Percentiles rank a stretch among this genome's conserved stretches.
Evolutionary conservation across 2,888 invertebrate genomes (phyloP).

Genomic region (Drosophila prolongata): DNA sequence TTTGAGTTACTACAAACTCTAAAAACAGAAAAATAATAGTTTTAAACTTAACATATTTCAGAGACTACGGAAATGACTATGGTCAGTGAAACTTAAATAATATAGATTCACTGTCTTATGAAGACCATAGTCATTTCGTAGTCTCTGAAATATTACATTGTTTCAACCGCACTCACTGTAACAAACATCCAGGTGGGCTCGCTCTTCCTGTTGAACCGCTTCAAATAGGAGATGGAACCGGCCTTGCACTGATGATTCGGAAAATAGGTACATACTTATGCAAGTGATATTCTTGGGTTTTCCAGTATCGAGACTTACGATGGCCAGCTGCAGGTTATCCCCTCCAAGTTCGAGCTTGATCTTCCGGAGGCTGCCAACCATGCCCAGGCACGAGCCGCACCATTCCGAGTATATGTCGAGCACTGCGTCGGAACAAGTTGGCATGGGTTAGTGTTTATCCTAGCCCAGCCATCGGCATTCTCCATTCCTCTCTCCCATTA

Average conservation of each 20-base stretch:
- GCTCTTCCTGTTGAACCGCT: conserved; percentile 92
- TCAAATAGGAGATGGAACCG: conserved; percentile 90
- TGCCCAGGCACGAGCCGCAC: conserved; percentile 95
- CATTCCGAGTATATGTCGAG: conserved; percentile 96
- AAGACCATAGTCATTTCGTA: too few species aligned
- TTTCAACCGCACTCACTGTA: conserved; percentile 80
- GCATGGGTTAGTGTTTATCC: neutral
- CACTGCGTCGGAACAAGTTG: conserved; percentile 85
- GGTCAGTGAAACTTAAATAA: too few species aligned
- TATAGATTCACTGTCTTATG: too few species aligned
- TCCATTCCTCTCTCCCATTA: neutral
- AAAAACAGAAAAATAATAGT: too few species aligned
- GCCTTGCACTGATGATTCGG: conserved; percentile 85
- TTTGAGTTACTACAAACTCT: too few species aligned
- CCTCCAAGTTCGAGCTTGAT: conserved; percentile 95
- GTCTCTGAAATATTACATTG: too few species aligned
- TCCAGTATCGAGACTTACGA: conserved; percentile 82
- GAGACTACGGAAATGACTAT: too few species aligned
- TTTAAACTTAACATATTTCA: too few species aligned
- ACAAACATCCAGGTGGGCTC: conserved; percentile 97
- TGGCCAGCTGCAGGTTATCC: conserved; percentile 90
- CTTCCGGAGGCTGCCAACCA: conserved; percentile 93
- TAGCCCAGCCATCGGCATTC: too few species aligned
- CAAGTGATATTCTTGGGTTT: too few species aligned
- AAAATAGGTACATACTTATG: conserved; percentile 1